Conservation (phyloP, 2,113 vertebrate genomes). For the Rattus rattus region DNA sequence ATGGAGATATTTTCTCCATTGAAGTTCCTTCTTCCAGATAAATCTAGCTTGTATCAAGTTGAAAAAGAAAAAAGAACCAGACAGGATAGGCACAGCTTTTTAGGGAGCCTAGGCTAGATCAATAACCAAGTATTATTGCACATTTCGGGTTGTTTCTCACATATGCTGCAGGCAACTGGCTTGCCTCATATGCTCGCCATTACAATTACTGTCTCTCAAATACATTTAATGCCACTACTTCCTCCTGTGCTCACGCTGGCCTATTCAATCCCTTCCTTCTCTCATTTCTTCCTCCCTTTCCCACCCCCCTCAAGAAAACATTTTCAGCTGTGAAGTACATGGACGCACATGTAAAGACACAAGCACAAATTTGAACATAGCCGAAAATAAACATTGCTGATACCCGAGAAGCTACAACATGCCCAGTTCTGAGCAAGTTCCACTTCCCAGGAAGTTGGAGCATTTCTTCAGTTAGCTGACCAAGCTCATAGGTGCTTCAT, state of each 20-base stretch:
- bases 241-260: not conserved
- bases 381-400: conserved; percentile 10
- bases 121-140: not conserved
- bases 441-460: not conserved
- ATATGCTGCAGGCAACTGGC: not conserved
- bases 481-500: not conserved
- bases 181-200: not conserved
- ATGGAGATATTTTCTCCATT: too few species aligned
- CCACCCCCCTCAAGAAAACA: not conserved
- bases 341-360: not conserved
- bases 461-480: not conserved
- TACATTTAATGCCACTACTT: not conserved
- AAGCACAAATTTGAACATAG: not conserved
- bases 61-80: not conserved
- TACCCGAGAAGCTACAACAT: not conserved
- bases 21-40: not conserved
- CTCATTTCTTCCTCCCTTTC: not conserved
- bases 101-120: not conserved
- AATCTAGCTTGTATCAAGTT: not conserved
- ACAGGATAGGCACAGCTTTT: not conserved
- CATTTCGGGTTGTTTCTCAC: not conserved
- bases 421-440: not conserved
- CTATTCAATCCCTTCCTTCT: not conserved
- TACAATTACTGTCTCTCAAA: not conserved
- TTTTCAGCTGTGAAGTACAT: not conserved